Evolutionary conservation across 2,888 invertebrate species (phyloP), one percentile per base, ranked within the genome.

Genomic region (Steromphala cineraria): DNA sequence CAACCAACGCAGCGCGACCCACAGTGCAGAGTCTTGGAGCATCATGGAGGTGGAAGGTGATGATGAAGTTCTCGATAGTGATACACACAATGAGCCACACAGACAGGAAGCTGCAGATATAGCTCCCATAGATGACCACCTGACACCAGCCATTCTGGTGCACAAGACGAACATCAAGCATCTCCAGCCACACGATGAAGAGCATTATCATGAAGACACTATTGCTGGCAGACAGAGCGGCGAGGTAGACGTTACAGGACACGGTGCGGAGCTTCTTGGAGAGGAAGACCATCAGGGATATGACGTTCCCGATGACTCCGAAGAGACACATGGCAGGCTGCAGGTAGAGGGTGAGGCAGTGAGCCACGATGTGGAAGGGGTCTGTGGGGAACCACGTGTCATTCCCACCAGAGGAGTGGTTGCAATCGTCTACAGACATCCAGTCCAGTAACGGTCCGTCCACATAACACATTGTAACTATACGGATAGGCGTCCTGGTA

Each of bases 51-150:
- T 88, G 88, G 75, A 89, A 89, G 21, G 88, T 88, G 21, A 89
- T 89, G 7, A 97, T 95, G 92, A 96, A 97, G 28, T 97, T 95
- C 91, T 97, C 97, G 0, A 96, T 95, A 0, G 97, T 97, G 91
- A 97, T 97, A 0, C 97, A 96, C 8, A 97, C 96, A 24, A 97
- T 96, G 82, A 97, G 95, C 97, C 97, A 97, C 0, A 96, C 96
- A 87, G 89, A 89, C 10, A 91, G 84, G 78, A 90, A 91, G 76
- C 90, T 89, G 83, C 84, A 87, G 76, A 88, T 85, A 76, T 89
- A 90, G n/a, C 96, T 95, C n/a, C 95, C 89, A 92, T 96, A 97
- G 13, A 96, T 95, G 86, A 96, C 95, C 52, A 95, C 92, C 89
- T 97, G 96, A 89, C 97, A 97, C 94, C 95, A 95, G 0, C 87